These are phyloP conservation scores for Aricia agestis DNA, from an alignment of 1,140 invertebrate genomes.

Conservation along the genomic window DNA sequence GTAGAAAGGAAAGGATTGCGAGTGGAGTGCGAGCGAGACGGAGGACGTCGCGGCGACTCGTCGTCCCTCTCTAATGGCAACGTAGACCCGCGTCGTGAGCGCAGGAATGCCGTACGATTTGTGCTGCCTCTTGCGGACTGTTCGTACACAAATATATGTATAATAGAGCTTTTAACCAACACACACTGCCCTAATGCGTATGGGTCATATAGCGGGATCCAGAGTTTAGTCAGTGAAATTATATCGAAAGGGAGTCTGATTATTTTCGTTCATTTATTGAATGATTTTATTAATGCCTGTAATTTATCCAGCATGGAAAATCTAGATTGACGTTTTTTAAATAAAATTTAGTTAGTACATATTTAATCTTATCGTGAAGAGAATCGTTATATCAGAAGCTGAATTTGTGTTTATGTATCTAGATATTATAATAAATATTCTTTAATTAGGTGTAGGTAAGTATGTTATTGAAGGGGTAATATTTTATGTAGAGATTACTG, in stretches of 20 bases:
- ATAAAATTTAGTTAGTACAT: no score
- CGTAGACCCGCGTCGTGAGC: slow-evolving; percentile 40
- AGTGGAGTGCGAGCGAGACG: slow-evolving; percentile 50
- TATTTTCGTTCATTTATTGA: slow-evolving; percentile 57
- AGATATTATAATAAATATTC: no score
- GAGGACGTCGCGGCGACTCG: slow-evolving; percentile 44
- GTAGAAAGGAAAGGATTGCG: slow-evolving; percentile 74
- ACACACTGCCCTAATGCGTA: slow-evolving; percentile 75
- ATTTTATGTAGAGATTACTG: no score
- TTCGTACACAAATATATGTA: slow-evolving; percentile 44
- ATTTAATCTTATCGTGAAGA: no score
- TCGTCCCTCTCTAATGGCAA: slow-evolving; percentile 45
- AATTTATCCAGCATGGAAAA: not conserved
- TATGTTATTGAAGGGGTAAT: no score
- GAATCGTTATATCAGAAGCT: no score
- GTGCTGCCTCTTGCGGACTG: slow-evolving; percentile 59
- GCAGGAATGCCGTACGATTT: slow-evolving; percentile 74
- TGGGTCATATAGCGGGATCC: slow-evolving; percentile 73
- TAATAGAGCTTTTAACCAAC: slow-evolving; percentile 54
- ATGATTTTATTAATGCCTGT: not conserved
- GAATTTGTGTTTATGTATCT: no score
- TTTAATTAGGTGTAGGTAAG: no score
- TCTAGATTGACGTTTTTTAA: not conserved
- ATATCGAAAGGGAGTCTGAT: slow-evolving; percentile 74
- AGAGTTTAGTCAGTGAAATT: slow-evolving; percentile 74